Conservation (phyloP, 2,797 vertebrate genomes). For the Anas acuta region DNA sequence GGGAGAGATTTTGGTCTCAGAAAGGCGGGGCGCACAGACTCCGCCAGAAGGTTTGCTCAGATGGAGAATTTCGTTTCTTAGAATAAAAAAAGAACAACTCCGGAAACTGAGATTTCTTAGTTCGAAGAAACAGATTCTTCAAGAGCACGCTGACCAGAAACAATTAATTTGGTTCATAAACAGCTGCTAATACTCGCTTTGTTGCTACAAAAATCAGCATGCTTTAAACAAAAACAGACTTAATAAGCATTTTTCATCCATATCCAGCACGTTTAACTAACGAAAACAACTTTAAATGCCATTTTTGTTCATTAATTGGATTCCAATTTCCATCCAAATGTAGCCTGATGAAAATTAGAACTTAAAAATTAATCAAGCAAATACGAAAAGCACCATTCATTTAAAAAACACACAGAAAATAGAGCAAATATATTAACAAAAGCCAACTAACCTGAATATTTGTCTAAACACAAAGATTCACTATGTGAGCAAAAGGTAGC, state of each 20-base stretch:
- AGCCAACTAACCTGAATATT: neutral
- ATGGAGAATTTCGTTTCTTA: neutral
- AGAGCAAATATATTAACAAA: neutral
- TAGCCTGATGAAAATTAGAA: slow-evolving; percentile 30
- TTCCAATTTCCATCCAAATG: slow-evolving; percentile 18
- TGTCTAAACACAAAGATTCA: neutral
- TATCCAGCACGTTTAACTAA: neutral
- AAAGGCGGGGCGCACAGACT: neutral
- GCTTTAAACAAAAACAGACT: neutral
- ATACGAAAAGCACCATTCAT: slow-evolving; percentile 3
- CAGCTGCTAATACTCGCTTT: slow-evolving; percentile 1
- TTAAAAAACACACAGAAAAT: neutral
- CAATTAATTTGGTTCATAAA: neutral
- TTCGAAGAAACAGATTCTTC: neutral
- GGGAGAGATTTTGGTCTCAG: neutral
- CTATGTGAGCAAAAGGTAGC: neutral
- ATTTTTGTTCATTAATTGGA: slow-evolving; percentile 25
- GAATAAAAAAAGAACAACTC: neutral
- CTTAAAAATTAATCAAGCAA: neutral
- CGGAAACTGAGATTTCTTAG: neutral
- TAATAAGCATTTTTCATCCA: neutral
- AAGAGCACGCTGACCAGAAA: neutral
- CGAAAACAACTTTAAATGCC: slow-evolving; percentile 14
- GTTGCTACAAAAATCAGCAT: neutral
- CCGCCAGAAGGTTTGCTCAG: neutral